A percentile compares a stretch with the other conserved stretches of the same genome.
Conservation (phyloP, 2,888 invertebrate genomes). For the Zhuqinia jingwanae region DNA sequence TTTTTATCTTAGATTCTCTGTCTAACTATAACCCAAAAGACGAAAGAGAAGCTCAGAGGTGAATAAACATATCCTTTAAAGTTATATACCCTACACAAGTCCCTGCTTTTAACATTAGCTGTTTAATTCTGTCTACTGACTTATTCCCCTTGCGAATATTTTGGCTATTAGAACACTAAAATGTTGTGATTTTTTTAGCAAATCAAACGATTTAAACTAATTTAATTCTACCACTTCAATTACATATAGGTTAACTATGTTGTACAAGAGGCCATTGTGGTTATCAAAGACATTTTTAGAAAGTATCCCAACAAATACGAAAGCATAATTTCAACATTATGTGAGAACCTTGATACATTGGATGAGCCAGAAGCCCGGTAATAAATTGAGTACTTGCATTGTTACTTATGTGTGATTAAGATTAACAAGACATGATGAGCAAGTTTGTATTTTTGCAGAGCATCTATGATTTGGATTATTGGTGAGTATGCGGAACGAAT, state of each 20-base stretch:
- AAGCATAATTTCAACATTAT: slow-evolving; percentile 98
- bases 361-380: slow-evolving; percentile 97
- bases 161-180: too few relatives aligned
- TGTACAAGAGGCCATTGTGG: slow-evolving; percentile 99
- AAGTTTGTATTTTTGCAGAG: slow-evolving; percentile 83
- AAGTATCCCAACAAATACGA: slow-evolving; percentile 99
- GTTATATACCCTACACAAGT: too few relatives aligned
- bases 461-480: slow-evolving; percentile 95
- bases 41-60: slow-evolving; percentile 97
- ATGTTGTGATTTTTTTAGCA: too few relatives aligned
- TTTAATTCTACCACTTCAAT: too few relatives aligned
- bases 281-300: slow-evolving; percentile 98
- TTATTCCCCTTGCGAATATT: too few relatives aligned
- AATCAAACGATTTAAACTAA: too few relatives aligned
- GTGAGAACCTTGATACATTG: slow-evolving; percentile 98
- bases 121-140: too few relatives aligned
- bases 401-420: neutral
- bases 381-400: neutral
- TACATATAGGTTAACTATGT: slow-evolving; percentile 97
- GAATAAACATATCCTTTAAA: too few relatives aligned
- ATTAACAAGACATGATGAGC: neutral
- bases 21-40: slow-evolving; percentile 98
- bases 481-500: slow-evolving; percentile 99
- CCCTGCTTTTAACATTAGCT: too few relatives aligned
- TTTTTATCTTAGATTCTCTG: slow-evolving; percentile 98